Evolutionary conservation across 1,140 invertebrate genomes (phyloP).

Genomic region (Aphis craccivora): DNA sequence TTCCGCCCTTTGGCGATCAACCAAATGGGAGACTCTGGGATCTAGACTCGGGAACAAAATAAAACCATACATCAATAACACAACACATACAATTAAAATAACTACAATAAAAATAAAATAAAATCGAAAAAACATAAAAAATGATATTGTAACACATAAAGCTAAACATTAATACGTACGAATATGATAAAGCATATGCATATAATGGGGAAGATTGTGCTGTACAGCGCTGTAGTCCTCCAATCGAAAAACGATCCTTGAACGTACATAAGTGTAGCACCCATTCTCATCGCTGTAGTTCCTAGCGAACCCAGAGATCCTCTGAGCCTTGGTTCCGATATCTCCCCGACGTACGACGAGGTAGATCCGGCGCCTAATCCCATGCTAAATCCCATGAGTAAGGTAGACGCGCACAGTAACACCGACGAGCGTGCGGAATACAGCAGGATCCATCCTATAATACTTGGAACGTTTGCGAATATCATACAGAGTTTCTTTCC

Average conservation of each 20-base stretch:
- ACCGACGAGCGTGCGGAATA: constrained; percentile 27
- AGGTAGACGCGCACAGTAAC: constrained; percentile 53
- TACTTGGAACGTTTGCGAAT: constrained; percentile 59
- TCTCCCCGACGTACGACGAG: constrained; percentile 67
- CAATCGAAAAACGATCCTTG: constrained; percentile 51
- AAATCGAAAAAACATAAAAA: not conserved
- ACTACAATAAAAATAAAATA: not conserved
- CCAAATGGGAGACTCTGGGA: constrained; percentile 76
- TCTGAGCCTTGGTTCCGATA: constrained; percentile 64
- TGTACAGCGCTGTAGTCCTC: constrained; percentile 52
- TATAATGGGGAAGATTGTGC: constrained; percentile 44
- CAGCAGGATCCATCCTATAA: constrained; percentile 59
- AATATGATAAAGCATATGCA: constrained; percentile 50
- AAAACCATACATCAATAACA: not conserved
- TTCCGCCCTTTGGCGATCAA: constrained; percentile 66
- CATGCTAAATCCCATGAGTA: constrained; percentile 63
- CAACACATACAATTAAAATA: not conserved
- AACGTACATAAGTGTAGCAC: not conserved
- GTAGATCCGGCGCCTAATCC: constrained; percentile 67
- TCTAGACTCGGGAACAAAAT: constrained; percentile 61
- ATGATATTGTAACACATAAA: not conserved
- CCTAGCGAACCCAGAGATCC: constrained; percentile 45
- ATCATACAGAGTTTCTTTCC: constrained; percentile 61
- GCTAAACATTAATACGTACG: not conserved
- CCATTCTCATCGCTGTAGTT: not conserved